Conservation (phyloP, 2,113 vertebrate genomes). For the Megalops atlanticus region DNA sequence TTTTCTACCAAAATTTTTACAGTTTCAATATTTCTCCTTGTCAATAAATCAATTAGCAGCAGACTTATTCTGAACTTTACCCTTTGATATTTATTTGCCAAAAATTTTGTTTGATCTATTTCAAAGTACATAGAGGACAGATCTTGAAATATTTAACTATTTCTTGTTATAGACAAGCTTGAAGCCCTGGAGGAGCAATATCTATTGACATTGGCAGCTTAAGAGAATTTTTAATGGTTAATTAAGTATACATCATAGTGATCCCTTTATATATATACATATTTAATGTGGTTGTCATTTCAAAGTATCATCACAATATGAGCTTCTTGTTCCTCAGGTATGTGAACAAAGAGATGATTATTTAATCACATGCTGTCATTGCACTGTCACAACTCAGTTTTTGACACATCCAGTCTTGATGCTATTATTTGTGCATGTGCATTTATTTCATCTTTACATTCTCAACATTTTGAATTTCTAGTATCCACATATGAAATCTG, state of each 20-base stretch:
- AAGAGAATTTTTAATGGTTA: neutral
- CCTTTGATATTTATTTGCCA: neutral
- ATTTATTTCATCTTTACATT: neutral
- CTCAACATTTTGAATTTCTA: neutral
- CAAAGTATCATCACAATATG: neutral
- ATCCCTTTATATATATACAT: neutral
- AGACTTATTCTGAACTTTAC: neutral
- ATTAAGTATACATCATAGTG: neutral
- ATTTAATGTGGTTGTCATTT: neutral
- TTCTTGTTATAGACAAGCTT: neutral
- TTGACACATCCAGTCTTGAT: neutral
- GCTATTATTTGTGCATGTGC: neutral
- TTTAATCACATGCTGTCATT: neutral
- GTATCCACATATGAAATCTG: neutral
- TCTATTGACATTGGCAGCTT: neutral
- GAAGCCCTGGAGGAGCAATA: neutral
- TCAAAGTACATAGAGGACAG: neutral
- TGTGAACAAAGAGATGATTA: neutral
- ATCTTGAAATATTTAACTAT: neutral
- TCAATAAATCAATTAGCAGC: too few species aligned
- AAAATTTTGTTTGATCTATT: neutral
- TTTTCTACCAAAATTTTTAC: conserved; percentile 8
- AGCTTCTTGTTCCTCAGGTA: neutral
- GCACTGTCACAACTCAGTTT: neutral
- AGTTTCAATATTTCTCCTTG: too few species aligned